Evolutionary conservation across 1,140 invertebrate species (phyloP).

Genomic region (Bombus sylvicola): DNA sequence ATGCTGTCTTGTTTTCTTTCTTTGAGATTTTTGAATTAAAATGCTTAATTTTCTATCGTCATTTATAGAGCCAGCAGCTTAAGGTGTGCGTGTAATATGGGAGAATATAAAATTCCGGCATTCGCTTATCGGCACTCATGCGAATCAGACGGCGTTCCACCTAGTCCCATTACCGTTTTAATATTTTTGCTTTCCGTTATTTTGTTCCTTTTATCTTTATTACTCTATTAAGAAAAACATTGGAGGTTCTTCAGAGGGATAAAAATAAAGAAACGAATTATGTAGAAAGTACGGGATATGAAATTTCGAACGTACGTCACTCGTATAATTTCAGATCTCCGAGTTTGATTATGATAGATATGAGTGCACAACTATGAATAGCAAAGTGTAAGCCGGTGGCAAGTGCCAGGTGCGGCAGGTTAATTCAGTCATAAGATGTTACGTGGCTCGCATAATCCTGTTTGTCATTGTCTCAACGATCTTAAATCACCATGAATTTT

Average conservation of each 20-base stretch:
- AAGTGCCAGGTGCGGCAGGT: neutral
- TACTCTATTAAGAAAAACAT: neutral
- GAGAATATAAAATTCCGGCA: neutral
- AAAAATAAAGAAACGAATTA: neutral
- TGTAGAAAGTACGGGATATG: neutral
- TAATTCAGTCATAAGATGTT: constrained; percentile 2
- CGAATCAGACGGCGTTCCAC: neutral
- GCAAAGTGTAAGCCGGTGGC: neutral
- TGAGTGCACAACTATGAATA: constrained; percentile 6
- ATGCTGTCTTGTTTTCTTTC: neutral
- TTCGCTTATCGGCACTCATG: neutral
- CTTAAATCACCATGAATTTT: neutral
- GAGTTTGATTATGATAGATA: neutral
- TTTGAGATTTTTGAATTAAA: neutral
- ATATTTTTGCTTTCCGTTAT: neutral
- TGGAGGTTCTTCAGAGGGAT: neutral
- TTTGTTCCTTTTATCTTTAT: too few species aligned
- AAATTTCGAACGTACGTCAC: neutral
- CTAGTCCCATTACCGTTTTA: neutral
- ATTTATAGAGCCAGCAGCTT: neutral
- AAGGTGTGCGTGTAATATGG: neutral
- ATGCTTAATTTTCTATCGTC: neutral
- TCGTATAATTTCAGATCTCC: neutral
- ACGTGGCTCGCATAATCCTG: constrained; percentile 5
- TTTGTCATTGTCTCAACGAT: neutral